phyloP scores from a whole-genome alignment of 1,140 invertebrate genomes.

The Caerostris darwini region DNA sequence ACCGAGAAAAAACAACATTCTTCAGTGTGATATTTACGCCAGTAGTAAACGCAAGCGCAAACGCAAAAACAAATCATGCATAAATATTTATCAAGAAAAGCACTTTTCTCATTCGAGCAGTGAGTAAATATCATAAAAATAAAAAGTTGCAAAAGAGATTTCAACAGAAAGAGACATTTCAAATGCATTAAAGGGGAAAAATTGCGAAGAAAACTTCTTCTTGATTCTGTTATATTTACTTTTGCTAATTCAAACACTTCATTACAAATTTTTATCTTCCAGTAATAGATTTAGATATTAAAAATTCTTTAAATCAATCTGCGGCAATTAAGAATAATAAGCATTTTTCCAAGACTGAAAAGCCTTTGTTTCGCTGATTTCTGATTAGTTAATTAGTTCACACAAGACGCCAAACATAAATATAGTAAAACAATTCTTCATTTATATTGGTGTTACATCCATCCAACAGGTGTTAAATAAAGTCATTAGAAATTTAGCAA shows the following conservation, averaged over 20 bases:
- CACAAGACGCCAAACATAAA: slow-evolving; percentile 11
- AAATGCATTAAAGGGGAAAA: neutral
- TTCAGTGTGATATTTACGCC: slow-evolving; percentile 2
- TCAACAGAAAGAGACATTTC: neutral
- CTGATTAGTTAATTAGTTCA: slow-evolving; percentile 62
- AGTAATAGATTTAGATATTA: neutral
- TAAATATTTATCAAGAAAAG: slow-evolving; percentile 68
- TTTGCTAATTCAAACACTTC: slow-evolving; percentile 32
- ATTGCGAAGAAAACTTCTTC: neutral
- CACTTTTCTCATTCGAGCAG: neutral
- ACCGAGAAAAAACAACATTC: slow-evolving; percentile 26
- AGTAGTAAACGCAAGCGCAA: neutral
- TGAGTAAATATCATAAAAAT: slow-evolving; percentile 38
- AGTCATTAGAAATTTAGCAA: slow-evolving; percentile 34
- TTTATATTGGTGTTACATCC: slow-evolving; percentile 22
- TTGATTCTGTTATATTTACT: slow-evolving; percentile 16
- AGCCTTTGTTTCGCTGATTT: slow-evolving; percentile 20
- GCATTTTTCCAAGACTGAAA: neutral
- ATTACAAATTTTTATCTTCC: neutral
- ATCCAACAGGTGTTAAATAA: slow-evolving; percentile 56
- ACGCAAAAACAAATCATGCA: slow-evolving; percentile 63
- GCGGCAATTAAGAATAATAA: slow-evolving; percentile 26
- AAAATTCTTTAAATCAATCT: slow-evolving; percentile 5
- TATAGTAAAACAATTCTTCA: slow-evolving; percentile 29
- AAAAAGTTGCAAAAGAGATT: neutral